Conservation (phyloP, 1,140 invertebrate genomes). For the Ceratina australensis region DNA sequence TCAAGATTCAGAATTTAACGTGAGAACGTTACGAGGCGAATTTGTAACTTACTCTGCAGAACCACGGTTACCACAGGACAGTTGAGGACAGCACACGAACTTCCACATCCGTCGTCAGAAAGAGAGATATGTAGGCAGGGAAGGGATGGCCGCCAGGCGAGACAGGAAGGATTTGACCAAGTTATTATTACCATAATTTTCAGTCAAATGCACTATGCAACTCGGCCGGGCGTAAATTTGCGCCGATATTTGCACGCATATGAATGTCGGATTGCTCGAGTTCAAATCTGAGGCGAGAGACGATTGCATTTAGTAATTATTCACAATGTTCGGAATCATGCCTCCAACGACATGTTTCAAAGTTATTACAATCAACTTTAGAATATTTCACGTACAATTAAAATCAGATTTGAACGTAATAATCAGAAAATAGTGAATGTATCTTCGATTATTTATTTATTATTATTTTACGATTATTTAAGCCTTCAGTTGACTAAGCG, state of each 20-base stretch:
- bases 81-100: constrained; percentile 47
- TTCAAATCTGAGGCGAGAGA: constrained; percentile 31
- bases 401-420: too few relatives aligned
- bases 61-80: constrained; percentile 58
- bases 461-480: too few relatives aligned
- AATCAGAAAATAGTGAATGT: too few relatives aligned
- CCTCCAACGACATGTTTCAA: too few relatives aligned
- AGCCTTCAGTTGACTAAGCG: too few relatives aligned
- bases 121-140: too few relatives aligned
- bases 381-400: too few relatives aligned
- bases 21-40: constrained; percentile 65
- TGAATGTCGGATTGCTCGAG: constrained; percentile 45
- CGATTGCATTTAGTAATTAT: constrained; percentile 51
- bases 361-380: too few relatives aligned
- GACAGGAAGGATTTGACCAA: constrained; percentile 51
- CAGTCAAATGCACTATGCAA: constrained; percentile 64
- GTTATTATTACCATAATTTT: constrained; percentile 74
- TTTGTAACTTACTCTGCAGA: constrained; percentile 64
- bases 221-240: constrained; percentile 56
- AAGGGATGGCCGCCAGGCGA: not conserved
- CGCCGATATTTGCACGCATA: constrained; percentile 61
- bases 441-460: too few relatives aligned
- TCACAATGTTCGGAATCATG: not conserved
- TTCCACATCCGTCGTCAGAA: constrained; percentile 39
- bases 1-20: constrained; percentile 57